Base-by-base conservation (phyloP, 2,888 invertebrate species). In the Pristionchus mayeri region DNA sequence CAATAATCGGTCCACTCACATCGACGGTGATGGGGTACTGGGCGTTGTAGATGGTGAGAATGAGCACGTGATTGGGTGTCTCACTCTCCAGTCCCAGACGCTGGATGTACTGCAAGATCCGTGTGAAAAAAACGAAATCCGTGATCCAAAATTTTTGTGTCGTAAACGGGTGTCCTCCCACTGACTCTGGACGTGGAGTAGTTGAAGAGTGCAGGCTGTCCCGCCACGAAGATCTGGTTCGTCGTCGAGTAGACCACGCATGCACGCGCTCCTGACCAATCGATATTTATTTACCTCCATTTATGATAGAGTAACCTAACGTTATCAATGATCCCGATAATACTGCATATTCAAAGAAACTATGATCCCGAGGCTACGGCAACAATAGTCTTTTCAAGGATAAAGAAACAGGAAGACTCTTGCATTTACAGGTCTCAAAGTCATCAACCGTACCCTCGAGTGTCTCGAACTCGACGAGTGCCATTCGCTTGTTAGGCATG, bases 11-110 rank as follows among this genome's bases (percentile, higher is more conserved):
- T n/a, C 50, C 9, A 40, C 87, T 85, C 48, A 90, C 89, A 48
- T 89, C 88, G 95, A 98, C 98, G 94, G 98, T 98, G 94, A 99
- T 98, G 87, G 98, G 98, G 94, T 98, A 99, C 94, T 97, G 96
- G 87, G 98, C 98, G 94, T 98, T 98, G 94, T 98, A 96, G 94
- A 99, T 96, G 93, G 98, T 98, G 95, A 98, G 97, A 91, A 98
- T 95, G 92, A 99, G 95, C 92, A 99, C 97, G 94, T 98, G 97
- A 95, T 98, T 98, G 92, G 97, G 96, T 93, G 96, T 95, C 89
- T 96, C 96, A 60, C 90, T 87, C 85, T 93, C 93, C 82, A 92
- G 88, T 9, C 91, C 92, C 67, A 88, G 86, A 24, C 91, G 87
- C 78, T 90, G 90, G 34, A 91, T 89, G 34, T 63, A 60, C 85